Conservation (phyloP, 2,113 vertebrate genomes). For the Corvus cornix region DNA sequence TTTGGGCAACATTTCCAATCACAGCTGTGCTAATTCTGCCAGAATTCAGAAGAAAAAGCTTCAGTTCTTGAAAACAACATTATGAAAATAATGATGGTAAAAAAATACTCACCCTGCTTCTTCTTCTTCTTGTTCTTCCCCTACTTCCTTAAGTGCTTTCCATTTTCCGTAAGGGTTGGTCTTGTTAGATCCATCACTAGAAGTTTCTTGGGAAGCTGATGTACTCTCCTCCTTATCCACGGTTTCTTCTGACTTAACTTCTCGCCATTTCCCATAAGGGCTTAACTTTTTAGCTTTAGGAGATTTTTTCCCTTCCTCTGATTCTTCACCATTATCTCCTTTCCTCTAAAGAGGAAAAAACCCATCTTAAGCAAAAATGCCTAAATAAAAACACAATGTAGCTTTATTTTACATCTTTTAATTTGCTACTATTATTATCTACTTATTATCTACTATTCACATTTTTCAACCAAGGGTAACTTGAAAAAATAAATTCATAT, state of each 20-base stretch:
- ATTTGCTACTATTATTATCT: background rate
- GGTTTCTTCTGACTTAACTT: constrained; percentile 73
- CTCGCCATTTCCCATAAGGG: constrained; percentile 89
- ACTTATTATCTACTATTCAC: background rate
- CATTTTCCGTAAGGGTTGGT: constrained; percentile 85
- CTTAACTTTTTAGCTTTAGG: constrained; percentile 68
- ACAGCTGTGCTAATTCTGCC: background rate
- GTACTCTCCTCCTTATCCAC: constrained; percentile 12
- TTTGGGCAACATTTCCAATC: background rate
- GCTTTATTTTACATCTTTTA: constrained; percentile 44
- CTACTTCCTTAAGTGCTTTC: constrained; percentile 75
- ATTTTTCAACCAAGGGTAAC: background rate
- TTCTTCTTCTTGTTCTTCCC: constrained; percentile 33
- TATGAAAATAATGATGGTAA: background rate
- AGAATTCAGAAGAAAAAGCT: background rate
- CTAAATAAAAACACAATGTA: constrained; percentile 60
- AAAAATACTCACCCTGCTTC: constrained; percentile 81
- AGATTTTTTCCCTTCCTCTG: constrained; percentile 60
- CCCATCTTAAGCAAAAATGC: constrained; percentile 59
- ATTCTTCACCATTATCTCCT: constrained; percentile 48
- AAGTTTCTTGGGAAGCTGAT: constrained; percentile 48
- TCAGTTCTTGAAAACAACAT: background rate
- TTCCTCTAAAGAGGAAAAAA: constrained; percentile 72
- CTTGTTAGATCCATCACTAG: constrained; percentile 48
- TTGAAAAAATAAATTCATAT: background rate